Conservation (phyloP, 1,140 invertebrate species). For the Thalassaphorura encarpata region DNA sequence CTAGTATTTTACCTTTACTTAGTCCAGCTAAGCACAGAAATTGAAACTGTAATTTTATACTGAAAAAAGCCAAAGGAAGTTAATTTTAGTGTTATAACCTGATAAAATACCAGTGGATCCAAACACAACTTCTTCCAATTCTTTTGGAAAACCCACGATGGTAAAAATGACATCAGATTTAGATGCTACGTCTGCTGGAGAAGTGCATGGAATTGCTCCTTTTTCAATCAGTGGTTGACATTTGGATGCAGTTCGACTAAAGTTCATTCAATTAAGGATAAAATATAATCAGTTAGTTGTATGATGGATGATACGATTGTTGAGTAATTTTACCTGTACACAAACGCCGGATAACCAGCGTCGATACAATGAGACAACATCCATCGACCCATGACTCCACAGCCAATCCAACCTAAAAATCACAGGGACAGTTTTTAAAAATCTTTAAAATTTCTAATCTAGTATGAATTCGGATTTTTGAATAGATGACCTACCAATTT, state of each 20-base stretch:
- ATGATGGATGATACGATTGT: background rate
- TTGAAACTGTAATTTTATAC: too few species aligned
- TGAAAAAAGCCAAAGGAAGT: background rate
- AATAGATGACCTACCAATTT: background rate
- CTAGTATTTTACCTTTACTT: background rate
- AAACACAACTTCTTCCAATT: constrained; percentile 18
- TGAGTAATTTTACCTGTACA: constrained; percentile 7
- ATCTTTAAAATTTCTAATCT: background rate
- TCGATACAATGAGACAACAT: constrained; percentile 20
- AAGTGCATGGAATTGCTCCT: constrained; percentile 10
- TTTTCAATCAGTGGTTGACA: constrained; percentile 15
- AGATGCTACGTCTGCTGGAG: constrained; percentile 10
- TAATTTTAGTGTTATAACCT: background rate
- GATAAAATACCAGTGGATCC: constrained; percentile 6
- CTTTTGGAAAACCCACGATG: constrained; percentile 15
- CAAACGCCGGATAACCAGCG: constrained; percentile 17
- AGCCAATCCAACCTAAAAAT: constrained; percentile 20
- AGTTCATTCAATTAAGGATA: background rate
- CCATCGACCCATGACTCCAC: constrained; percentile 19
- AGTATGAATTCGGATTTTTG: background rate
- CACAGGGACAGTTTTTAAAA: background rate
- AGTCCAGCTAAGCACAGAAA: too few species aligned
- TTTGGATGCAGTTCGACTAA: constrained; percentile 16
- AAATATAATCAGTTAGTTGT: background rate
- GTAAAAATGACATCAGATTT: constrained; percentile 18